These are phyloP conservation scores for Reinhardtius hippoglossoides DNA, from an alignment of 2,113 vertebrate species.

Conservation along the genomic window DNA sequence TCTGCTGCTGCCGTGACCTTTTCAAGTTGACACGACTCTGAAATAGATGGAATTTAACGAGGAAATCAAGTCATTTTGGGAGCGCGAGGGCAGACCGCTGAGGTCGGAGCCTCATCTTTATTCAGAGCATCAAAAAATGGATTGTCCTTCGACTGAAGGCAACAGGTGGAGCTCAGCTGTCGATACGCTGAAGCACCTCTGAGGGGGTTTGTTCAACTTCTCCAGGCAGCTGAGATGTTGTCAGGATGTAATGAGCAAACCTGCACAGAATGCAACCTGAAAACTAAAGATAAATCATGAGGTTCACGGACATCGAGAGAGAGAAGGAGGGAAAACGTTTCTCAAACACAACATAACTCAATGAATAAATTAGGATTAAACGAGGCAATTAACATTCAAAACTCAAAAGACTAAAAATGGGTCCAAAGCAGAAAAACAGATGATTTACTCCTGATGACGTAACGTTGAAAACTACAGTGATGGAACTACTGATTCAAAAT, in stretches of 20 bases:
- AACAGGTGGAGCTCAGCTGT: conserved; percentile 16
- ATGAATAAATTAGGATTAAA: too few species aligned
- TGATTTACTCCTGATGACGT: too few species aligned
- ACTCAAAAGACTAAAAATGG: background rate
- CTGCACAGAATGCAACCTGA: background rate
- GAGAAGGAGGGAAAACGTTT: too few species aligned
- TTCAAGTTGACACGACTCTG: background rate
- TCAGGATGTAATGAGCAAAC: background rate
- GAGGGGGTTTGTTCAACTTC: background rate
- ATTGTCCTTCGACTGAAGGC: background rate
- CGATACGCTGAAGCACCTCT: background rate
- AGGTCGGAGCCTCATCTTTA: conserved; percentile 18
- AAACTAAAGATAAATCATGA: too few species aligned
- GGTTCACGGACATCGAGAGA: too few species aligned
- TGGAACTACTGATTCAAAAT: too few species aligned
- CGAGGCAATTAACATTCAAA: background rate
- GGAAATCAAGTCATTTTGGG: conserved; percentile 2
- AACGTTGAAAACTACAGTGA: background rate
- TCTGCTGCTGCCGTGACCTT: background rate
- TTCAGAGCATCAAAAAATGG: conserved; percentile 2
- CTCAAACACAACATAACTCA: too few species aligned
- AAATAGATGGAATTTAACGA: background rate
- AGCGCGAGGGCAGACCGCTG: background rate
- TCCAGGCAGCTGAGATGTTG: conserved; percentile 5
- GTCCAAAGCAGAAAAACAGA: too few species aligned